Percentiles rank a stretch among this genome's conserved stretches.
These are phyloP conservation scores for Pollenia amentaria DNA, from an alignment of 2,888 invertebrate genomes.

Conservation along the genomic window DNA sequence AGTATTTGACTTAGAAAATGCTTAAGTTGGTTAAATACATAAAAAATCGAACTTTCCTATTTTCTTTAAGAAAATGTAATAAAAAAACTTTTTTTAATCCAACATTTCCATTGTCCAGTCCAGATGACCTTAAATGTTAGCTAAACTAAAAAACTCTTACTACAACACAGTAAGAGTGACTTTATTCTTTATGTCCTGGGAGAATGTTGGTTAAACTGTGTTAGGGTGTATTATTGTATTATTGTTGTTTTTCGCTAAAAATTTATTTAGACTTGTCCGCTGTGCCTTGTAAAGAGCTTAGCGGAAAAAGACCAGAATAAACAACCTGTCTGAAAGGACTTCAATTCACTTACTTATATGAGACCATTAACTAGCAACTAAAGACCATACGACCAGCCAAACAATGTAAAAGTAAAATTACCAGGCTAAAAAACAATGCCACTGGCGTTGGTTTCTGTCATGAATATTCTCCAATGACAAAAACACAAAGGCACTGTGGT, in stretches of 20 bases:
- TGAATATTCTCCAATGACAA: constrained; percentile 28
- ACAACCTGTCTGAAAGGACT: constrained; percentile 11
- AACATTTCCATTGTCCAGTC: neutral
- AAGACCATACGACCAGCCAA: neutral
- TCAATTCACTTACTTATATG: neutral
- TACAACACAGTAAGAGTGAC: too few species aligned
- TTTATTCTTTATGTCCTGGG: too few species aligned
- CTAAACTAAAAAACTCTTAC: neutral
- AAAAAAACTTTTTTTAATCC: neutral
- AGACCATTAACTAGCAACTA: constrained; percentile 16
- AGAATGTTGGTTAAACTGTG: too few species aligned
- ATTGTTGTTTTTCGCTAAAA: neutral
- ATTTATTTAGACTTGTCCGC: constrained; percentile 12
- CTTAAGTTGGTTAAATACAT: too few species aligned
- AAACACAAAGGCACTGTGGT: constrained; percentile 2
- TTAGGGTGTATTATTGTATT: neutral
- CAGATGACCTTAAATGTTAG: neutral
- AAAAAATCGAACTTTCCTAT: too few species aligned
- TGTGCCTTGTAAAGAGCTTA: constrained; percentile 33
- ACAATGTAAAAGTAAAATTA: constrained; percentile 28
- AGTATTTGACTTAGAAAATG: too few species aligned
- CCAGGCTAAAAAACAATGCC: constrained; percentile 19
- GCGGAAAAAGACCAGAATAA: neutral
- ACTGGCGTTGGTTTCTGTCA: constrained; percentile 16
- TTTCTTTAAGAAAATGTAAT: too few species aligned